These are phyloP conservation scores for Catonia carolina DNA, from an alignment of 2,888 invertebrate species.

Conservation along the genomic window DNA sequence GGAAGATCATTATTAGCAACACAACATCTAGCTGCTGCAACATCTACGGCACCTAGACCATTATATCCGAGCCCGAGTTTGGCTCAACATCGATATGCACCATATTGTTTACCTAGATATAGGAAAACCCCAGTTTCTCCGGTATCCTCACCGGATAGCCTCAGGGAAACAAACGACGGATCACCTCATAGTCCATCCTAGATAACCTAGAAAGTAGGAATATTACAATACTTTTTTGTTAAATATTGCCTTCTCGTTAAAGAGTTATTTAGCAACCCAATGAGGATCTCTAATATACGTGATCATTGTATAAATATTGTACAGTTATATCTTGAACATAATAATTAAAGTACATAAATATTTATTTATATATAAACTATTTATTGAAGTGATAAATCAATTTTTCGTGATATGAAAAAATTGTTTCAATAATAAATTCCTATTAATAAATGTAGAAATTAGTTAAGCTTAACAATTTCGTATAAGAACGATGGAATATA, in stretches of 20 bases:
- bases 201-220: too few relatives aligned
- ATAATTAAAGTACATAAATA: too few relatives aligned
- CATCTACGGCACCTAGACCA: conserved; percentile 21
- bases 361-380: too few relatives aligned
- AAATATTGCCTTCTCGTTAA: not conserved
- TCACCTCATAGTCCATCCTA: conserved; percentile 18
- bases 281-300: too few relatives aligned
- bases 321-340: too few relatives aligned
- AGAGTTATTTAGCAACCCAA: not conserved
- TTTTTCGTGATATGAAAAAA: too few relatives aligned
- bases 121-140: conserved; percentile 24
- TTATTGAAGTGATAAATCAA: too few relatives aligned
- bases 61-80: conserved; percentile 22
- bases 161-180: conserved; percentile 24
- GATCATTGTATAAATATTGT: too few relatives aligned
- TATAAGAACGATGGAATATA: too few relatives aligned
- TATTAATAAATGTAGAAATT: too few relatives aligned
- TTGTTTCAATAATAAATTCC: too few relatives aligned
- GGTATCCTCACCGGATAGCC: conserved; percentile 28
- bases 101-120: conserved; percentile 22
- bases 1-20: conserved; percentile 42
- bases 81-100: conserved; percentile 20
- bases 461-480: too few relatives aligned
- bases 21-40: conserved; percentile 42
- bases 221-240: not conserved